phyloP scores from a whole-genome alignment of 2,113 vertebrate genomes.

The Atlantisia rogersi region DNA sequence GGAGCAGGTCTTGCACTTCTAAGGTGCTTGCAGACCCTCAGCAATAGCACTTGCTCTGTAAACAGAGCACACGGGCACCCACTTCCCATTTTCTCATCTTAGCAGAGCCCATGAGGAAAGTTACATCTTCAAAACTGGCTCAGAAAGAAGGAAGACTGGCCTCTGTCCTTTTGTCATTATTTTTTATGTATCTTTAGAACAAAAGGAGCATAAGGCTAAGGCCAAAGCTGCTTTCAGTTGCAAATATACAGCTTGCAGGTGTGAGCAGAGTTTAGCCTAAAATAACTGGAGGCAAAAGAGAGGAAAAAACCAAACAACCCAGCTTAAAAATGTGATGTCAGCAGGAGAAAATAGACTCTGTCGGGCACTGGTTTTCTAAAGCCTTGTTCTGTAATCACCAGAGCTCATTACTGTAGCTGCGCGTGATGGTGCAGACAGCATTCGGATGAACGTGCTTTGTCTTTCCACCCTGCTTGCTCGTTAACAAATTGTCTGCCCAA shows the following conservation, averaged over 20 bases:
- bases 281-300: conserved; percentile 33
- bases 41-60: not conserved
- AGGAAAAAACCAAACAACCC: not conserved
- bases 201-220: not conserved
- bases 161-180: not conserved
- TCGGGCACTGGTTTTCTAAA: conserved; percentile 26
- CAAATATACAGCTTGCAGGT: conserved; percentile 20
- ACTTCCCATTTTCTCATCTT: not conserved
- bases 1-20: not conserved
- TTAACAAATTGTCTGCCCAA: conserved; percentile 4
- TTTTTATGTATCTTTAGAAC: not conserved
- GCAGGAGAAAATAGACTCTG: conserved; percentile 40
- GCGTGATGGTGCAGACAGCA: not conserved
- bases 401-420: conserved; percentile 11
- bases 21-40: not conserved
- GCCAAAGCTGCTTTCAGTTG: not conserved
- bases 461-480: not conserved
- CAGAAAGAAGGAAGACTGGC: not conserved
- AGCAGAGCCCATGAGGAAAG: not conserved
- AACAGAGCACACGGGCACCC: not conserved
- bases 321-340: conserved; percentile 32
- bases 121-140: not conserved
- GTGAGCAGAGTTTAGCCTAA: conserved; percentile 8
- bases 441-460: not conserved
- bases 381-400: conserved; percentile 34